These are phyloP conservation scores for Synanthedon tipuliformis DNA, from an alignment of 2,888 invertebrate genomes.

Conservation along the genomic window DNA sequence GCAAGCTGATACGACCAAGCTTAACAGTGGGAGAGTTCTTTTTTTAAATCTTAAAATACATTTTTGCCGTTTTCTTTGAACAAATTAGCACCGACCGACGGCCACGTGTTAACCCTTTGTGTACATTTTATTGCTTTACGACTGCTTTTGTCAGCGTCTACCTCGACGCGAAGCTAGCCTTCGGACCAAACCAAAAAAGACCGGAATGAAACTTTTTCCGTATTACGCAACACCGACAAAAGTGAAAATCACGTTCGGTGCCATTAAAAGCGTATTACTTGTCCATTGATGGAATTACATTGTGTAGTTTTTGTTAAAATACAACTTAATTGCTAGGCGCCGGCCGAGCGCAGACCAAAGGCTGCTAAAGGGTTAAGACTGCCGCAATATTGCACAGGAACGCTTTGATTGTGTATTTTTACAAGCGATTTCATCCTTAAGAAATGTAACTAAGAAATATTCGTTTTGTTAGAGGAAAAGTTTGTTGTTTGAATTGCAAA, in stretches of 20 bases:
- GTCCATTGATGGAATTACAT: conserved; percentile 20
- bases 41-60: background rate
- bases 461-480: too few relatives aligned
- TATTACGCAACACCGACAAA: conserved; percentile 56
- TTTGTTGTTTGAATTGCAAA: too few relatives aligned
- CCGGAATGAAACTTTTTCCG: conserved; percentile 14
- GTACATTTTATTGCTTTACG: conserved; percentile 45
- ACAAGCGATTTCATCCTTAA: too few relatives aligned
- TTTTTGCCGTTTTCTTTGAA: conserved; percentile 33
- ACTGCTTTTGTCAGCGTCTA: conserved; percentile 23
- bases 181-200: conserved; percentile 9
- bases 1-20: too few relatives aligned
- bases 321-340: conserved; percentile 15
- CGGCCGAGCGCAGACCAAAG: background rate
- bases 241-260: conserved; percentile 43
- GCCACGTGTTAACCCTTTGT: conserved; percentile 58
- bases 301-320: conserved; percentile 14
- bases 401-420: too few relatives aligned
- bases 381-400: too few relatives aligned
- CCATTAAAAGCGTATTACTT: conserved; percentile 37
- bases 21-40: background rate
- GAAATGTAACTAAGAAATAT: too few relatives aligned
- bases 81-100: conserved; percentile 54
- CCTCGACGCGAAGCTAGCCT: conserved; percentile 8
- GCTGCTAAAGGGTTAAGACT: background rate